phyloP scores from a whole-genome alignment of 2,888 invertebrate genomes.

The Ormyrus pomaceus region DNA sequence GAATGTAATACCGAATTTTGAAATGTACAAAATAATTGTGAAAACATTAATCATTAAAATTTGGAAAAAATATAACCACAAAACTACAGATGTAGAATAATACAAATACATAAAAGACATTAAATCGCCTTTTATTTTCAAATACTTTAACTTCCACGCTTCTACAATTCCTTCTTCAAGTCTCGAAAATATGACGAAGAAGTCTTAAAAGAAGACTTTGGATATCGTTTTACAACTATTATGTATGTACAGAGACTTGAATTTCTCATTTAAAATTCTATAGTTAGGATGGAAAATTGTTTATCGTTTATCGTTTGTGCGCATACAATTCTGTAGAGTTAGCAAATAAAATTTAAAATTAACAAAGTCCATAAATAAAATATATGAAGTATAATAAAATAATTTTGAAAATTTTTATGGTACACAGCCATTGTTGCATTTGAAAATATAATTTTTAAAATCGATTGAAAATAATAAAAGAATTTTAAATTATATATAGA shows the following conservation, averaged over 20 bases:
- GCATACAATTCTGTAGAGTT: conserved; percentile 42
- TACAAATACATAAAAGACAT: conserved; percentile 34
- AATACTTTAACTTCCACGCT: conserved; percentile 37
- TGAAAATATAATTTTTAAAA: conserved; percentile 28
- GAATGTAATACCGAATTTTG: conserved; percentile 10
- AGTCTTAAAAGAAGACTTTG: conserved; percentile 40
- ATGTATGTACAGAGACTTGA: conserved; percentile 42
- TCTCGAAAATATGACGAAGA: conserved; percentile 45
- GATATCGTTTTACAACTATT: conserved; percentile 37
- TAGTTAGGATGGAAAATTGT: conserved; percentile 41
- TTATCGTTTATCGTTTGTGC: conserved; percentile 45
- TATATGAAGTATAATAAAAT: conserved; percentile 37
- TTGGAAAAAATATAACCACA: conserved; percentile 10
- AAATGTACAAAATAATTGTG: conserved; percentile 8
- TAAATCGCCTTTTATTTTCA: conserved; percentile 24
- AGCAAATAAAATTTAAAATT: conserved; percentile 27
- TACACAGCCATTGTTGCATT: conserved; percentile 48
- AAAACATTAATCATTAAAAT: conserved; percentile 20
- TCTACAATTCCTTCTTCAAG: conserved; percentile 35
- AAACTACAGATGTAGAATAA: conserved; percentile 34
- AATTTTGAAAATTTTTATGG: conserved; percentile 45
- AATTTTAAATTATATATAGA: conserved; percentile 6
- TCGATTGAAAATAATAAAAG: neutral
- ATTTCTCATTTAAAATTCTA: conserved; percentile 46
- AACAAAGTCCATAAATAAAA: conserved; percentile 22